Conservation (phyloP, 2,888 invertebrate species). For the Nineta flava region DNA sequence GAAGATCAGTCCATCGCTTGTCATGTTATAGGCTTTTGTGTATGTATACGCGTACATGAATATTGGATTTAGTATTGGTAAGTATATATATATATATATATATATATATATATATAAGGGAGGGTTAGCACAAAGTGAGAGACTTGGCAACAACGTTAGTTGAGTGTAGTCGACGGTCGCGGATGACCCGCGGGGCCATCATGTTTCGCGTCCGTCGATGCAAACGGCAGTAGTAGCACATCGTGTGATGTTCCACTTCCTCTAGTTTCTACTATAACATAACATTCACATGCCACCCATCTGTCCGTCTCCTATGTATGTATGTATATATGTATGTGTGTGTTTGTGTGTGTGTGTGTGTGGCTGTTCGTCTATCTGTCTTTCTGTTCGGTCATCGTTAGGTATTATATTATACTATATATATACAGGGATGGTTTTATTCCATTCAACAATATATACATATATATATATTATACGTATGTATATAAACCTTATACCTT, state of each 20-base stretch:
- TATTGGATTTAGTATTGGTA: not conserved
- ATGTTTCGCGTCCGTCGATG: conserved; percentile 12
- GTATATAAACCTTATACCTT: too few species aligned
- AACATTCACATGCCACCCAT: too few species aligned
- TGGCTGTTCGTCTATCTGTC: too few species aligned
- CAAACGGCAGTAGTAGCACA: conserved; percentile 3
- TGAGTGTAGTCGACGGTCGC: conserved; percentile 8
- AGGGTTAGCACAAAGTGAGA: not conserved
- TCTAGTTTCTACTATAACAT: not conserved
- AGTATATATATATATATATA: not conserved
- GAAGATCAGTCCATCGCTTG: not conserved
- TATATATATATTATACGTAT: too few species aligned
- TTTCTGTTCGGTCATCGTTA: too few species aligned
- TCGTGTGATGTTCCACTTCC: conserved; percentile 1
- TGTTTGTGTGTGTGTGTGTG: too few species aligned
- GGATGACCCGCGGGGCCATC: conserved; percentile 8
- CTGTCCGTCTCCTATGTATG: too few species aligned
- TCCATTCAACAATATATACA: too few species aligned
- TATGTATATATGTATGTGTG: too few species aligned
- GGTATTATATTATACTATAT: too few species aligned
- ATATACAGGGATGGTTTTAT: too few species aligned
- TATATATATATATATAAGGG: not conserved
- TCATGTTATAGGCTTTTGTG: not conserved
- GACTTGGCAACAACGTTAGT: conserved; percentile 1
- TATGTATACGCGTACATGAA: not conserved